phyloP scores from a whole-genome alignment of 2,888 invertebrate species.

The Monoplex corrugatus region DNA sequence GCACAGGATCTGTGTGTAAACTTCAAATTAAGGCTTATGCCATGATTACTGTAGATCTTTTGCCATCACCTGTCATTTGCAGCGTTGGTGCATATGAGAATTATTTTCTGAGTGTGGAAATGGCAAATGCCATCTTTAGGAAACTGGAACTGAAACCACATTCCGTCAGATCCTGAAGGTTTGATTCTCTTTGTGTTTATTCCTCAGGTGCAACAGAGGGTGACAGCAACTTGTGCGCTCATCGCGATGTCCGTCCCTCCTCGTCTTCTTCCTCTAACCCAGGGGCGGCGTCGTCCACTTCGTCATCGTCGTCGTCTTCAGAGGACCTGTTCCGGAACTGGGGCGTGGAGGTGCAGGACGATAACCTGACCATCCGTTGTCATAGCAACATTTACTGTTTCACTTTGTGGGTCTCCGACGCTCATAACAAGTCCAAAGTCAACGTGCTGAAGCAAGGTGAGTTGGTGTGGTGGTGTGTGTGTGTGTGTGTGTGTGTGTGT shows the following conservation, averaged over 20 bases:
- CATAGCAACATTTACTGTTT: slow-evolving; percentile 86
- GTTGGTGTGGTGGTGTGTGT: not conserved
- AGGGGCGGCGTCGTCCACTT: slow-evolving; percentile 23
- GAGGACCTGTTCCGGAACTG: not conserved
- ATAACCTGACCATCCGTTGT: slow-evolving; percentile 66
- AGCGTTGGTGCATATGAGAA: too few relatives aligned
- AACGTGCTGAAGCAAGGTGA: slow-evolving; percentile 88
- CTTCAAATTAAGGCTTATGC: too few relatives aligned
- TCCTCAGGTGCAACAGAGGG: slow-evolving; percentile 36
- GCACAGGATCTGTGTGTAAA: too few relatives aligned
- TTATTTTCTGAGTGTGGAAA: too few relatives aligned
- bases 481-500: slow-evolving; percentile 6
- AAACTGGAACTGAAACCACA: too few relatives aligned
- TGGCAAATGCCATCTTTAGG: too few relatives aligned
- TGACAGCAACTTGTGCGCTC: slow-evolving; percentile 38
- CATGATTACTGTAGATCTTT: too few relatives aligned
- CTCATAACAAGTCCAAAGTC: slow-evolving; percentile 84
- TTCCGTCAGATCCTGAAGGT: too few relatives aligned
- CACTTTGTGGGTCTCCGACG: slow-evolving; percentile 87
- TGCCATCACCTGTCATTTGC: too few relatives aligned
- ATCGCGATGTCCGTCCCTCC: not conserved
- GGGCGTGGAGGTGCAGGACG: slow-evolving; percentile 52
- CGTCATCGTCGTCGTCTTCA: slow-evolving; percentile 15
- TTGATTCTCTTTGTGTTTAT: too few relatives aligned
- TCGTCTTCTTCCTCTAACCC: not conserved